A percentile compares a stretch with the other conserved stretches of the same genome.
Evolutionary conservation across 2,888 invertebrate species (phyloP).

Genomic region (Chesias legatella): DNA sequence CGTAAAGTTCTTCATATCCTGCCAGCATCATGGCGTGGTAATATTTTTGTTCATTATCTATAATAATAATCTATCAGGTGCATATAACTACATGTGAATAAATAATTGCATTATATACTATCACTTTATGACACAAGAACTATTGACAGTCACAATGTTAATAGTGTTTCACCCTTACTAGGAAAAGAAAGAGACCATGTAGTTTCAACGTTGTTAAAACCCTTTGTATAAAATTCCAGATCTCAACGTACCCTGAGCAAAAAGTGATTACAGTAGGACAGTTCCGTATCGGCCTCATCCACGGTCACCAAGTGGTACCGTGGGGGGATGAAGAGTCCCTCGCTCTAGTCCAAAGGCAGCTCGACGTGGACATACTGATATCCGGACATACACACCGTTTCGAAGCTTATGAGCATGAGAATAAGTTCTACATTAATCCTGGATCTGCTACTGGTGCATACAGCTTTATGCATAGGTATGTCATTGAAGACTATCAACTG

Average conservation of each 20-base stretch:
- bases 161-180: no score
- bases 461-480: conserved; percentile 93
- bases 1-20: no score
- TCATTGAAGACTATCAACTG: no score
- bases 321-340: conserved; percentile 97
- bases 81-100: no score
- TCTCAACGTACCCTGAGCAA: conserved; percentile 96
- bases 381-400: conserved; percentile 99
- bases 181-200: no score
- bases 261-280: conserved; percentile 99
- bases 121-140: no score
- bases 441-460: conserved; percentile 99
- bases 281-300: conserved; percentile 97
- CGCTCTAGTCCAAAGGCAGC: conserved; percentile 95
- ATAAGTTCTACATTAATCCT: conserved; percentile 99
- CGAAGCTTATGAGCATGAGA: conserved; percentile 98
- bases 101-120: no score
- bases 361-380: conserved; percentile 99
- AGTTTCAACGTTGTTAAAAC: no score
- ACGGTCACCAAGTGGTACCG: conserved; percentile 99
- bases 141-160: no score
- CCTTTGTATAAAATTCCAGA: conserved; percentile 77
- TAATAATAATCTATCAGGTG: no score
- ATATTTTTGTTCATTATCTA: no score
- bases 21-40: no score